Evolutionary conservation across 2,888 invertebrate genomes (phyloP), one percentile per base, ranked within the genome.

Genomic region (Cosmorhoe ocellata): DNA sequence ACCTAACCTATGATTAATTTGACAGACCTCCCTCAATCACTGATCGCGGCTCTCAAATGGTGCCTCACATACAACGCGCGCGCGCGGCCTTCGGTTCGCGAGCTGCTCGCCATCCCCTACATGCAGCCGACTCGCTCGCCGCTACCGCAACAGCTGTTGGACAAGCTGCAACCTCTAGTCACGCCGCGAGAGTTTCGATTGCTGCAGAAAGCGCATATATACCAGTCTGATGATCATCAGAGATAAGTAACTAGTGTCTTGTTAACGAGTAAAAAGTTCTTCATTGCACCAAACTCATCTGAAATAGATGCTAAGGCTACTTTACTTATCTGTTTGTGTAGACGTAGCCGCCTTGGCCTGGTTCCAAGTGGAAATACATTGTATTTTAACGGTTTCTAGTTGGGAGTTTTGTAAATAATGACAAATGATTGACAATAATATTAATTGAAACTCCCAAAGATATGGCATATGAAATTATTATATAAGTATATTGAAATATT

Each of bases 51-150:
- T 0, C 86, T 96, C 62, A 91, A 93, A 74, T 91, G 91, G 74
- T 97, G 97, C 74, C 91, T 97, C 30, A 92, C 92, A 22, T 92
- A 94, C 74, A 92, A 96, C 77, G 93, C 94, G 8, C 93, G 93
- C 68, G 81, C 90, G 32, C 91, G 98, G 39, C 96, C 97, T 0
- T 92, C 93, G 0, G 95, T 96, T 4, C 91, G 92, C 26, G 93
- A 97, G 61, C 90, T 98, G 13, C 91, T 97, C n/a, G 43, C 70
- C 38, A 62, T 85, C 43, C 79, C 76, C 1, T 81, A 90, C 74
- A 56, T 89, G 44, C 78, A 74, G 62, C 67, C 72, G 0, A 47
- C 73, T 12, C 62, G 63, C 1, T 39, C 68, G 22, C 69, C 79
- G 1, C 68, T 76, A 8, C 70, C 77, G 1, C 60, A 39, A 0